Percentiles rank a stretch among this genome's conserved stretches.
phyloP scores from a whole-genome alignment of 2,888 invertebrate species.

The Zonitis immaculata region DNA sequence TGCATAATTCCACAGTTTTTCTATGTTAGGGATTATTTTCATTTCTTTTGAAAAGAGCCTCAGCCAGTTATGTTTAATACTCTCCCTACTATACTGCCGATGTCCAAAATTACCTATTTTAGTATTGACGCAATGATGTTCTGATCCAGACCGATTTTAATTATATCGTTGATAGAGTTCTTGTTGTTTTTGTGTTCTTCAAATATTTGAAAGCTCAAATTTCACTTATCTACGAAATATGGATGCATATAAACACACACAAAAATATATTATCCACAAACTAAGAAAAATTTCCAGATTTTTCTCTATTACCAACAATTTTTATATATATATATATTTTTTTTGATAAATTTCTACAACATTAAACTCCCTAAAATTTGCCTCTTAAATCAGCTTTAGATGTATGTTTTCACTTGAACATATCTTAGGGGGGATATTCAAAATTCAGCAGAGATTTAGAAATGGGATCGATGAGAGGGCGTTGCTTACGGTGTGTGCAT shows the following conservation, averaged over 20 bases:
- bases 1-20: too few relatives aligned
- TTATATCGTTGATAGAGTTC: too few relatives aligned
- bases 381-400: background rate
- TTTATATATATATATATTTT: background rate
- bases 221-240: too few relatives aligned
- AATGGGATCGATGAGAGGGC: background rate
- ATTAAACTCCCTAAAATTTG: background rate
- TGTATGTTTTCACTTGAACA: constrained; percentile 2
- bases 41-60: too few relatives aligned
- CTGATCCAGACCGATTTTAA: too few relatives aligned
- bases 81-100: too few relatives aligned
- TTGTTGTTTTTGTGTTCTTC: too few relatives aligned
- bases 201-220: too few relatives aligned
- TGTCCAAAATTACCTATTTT: too few relatives aligned
- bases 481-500: background rate
- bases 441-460: background rate
- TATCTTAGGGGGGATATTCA: background rate
- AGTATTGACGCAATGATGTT: too few relatives aligned
- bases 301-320: background rate
- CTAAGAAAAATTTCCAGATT: background rate
- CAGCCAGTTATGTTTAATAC: too few relatives aligned
- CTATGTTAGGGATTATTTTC: too few relatives aligned
- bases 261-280: background rate
- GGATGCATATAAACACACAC: constrained; percentile 14
- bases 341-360: background rate